phyloP scores from a whole-genome alignment of 2,113 vertebrate species.

The Podarcis raffonei region DNA sequence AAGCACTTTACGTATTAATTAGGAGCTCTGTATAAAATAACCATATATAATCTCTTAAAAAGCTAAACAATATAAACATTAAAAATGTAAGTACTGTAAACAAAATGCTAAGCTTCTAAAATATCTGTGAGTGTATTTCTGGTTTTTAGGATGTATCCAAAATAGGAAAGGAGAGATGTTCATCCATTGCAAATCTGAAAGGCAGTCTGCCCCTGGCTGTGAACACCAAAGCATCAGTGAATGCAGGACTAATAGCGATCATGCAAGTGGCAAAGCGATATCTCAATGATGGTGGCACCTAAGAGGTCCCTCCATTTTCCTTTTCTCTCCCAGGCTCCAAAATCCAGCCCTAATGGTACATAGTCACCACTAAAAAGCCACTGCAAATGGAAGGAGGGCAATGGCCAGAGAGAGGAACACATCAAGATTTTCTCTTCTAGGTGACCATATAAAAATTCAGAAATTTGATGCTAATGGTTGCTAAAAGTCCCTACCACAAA shows the following conservation, averaged over 20 bases:
- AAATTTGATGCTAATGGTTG: neutral
- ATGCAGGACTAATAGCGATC: neutral
- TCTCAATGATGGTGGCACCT: neutral
- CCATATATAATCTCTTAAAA: neutral
- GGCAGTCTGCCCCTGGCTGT: neutral
- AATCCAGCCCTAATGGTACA: neutral
- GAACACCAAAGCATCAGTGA: neutral
- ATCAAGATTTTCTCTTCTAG: neutral
- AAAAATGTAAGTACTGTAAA: neutral
- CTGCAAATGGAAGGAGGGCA: neutral
- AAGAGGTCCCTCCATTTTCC: neutral
- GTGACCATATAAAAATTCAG: neutral
- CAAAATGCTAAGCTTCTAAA: neutral
- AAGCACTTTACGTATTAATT: constrained; percentile 2
- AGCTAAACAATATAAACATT: neutral
- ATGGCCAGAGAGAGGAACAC: neutral
- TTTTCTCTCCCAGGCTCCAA: neutral
- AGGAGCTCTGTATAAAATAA: neutral
- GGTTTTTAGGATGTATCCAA: neutral
- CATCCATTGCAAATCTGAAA: too few species aligned
- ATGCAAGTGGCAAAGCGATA: neutral
- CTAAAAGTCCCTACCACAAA: neutral
- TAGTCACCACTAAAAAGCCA: neutral
- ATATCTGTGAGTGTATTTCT: neutral
- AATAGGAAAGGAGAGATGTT: neutral